A percentile compares a stretch with the other conserved stretches of the same genome.
Conservation (phyloP, 2,797 vertebrate species). For the Sebastes oblongus region DNA sequence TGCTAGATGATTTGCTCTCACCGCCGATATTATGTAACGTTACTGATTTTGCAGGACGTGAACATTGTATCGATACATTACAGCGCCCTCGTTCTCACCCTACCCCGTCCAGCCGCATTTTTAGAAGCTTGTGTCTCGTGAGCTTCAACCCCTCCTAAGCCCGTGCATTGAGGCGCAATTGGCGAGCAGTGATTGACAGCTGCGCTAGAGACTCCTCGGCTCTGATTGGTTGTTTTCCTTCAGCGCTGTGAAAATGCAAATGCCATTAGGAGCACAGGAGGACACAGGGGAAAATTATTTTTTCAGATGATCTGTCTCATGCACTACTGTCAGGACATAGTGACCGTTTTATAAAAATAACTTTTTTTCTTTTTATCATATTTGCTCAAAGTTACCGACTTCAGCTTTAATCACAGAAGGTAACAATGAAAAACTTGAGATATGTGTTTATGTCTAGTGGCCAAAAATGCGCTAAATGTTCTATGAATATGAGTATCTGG, state of each 20-base stretch:
- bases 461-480: not conserved
- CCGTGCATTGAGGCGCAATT: no score
- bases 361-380: not conserved
- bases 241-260: not conserved
- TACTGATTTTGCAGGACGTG: no score
- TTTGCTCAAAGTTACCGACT: not conserved
- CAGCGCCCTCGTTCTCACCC: no score
- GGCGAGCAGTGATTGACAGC: not conserved
- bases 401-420: not conserved
- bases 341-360: not conserved
- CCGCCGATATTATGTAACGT: no score
- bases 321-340: not conserved
- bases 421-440: not conserved
- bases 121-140: no score
- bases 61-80: no score
- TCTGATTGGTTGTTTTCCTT: not conserved
- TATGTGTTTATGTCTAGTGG: not conserved
- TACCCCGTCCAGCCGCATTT: no score
- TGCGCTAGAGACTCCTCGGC: not conserved
- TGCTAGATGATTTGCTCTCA: no score
- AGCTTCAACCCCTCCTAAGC: no score
- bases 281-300: not conserved
- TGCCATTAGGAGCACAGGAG: not conserved
- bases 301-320: not conserved
- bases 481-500: conserved; percentile 3